Evolutionary conservation across 2,113 vertebrate species (phyloP).

Genomic region (Sterna hirundo): DNA sequence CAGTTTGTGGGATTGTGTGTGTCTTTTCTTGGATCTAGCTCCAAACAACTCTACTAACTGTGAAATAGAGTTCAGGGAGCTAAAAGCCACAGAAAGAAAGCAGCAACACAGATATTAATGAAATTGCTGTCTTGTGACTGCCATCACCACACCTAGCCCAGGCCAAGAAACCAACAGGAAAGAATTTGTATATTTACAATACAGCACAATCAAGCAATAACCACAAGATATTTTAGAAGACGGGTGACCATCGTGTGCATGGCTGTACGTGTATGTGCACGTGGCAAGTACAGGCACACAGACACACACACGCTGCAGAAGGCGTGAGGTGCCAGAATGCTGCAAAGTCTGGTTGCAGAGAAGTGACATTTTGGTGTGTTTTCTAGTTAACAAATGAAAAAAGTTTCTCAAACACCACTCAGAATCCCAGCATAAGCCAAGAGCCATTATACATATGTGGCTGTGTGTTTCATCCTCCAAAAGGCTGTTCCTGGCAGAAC

Average conservation of each 20-base stretch:
- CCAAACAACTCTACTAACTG: not conserved
- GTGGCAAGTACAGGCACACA: not conserved
- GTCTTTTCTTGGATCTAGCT: not conserved
- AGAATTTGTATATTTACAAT: not conserved
- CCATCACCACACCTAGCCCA: not conserved
- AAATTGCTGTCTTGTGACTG: not conserved
- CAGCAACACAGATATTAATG: not conserved
- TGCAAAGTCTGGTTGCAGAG: not conserved
- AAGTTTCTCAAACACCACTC: not conserved
- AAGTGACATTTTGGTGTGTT: not conserved
- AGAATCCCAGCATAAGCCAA: not conserved
- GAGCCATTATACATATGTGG: not conserved
- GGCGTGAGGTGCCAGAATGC: not conserved
- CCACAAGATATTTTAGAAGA: not conserved
- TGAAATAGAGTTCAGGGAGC: not conserved
- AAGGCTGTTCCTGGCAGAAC: not conserved
- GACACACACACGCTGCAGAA: not conserved
- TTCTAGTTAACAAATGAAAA: not conserved
- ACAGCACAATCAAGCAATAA: not conserved
- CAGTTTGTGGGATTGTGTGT: not conserved
- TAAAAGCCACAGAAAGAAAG: not conserved
- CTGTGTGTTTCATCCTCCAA: not conserved
- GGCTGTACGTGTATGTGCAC: fast-evolving
- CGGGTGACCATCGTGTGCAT: fast-evolving
- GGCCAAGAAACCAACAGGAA: not conserved